These are phyloP conservation scores for Pristionchus exspectatus DNA, from an alignment of 2,888 invertebrate species.

Conservation along the genomic window DNA sequence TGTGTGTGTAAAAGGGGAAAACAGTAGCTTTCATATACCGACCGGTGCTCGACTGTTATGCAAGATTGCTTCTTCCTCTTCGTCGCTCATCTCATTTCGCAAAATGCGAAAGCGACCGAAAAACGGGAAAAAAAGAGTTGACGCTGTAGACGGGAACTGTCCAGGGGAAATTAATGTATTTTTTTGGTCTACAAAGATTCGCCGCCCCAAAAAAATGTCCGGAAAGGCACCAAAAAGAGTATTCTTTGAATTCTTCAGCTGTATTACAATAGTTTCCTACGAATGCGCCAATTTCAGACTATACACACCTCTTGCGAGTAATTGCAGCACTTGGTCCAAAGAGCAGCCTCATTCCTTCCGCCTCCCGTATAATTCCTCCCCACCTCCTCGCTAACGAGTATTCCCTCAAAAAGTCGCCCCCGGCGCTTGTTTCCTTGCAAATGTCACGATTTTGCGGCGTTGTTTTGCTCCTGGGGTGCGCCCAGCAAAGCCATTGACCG, in stretches of 20 bases:
- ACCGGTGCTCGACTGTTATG: background rate
- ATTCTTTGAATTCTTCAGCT: background rate
- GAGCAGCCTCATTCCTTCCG: background rate
- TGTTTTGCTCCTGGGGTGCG: background rate
- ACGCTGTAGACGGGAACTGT: too few relatives aligned
- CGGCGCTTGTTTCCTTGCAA: background rate
- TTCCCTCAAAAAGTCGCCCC: background rate
- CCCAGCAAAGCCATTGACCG: background rate
- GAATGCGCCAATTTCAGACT: background rate
- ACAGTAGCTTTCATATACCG: constrained; percentile 1
- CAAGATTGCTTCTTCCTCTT: background rate
- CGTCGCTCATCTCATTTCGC: background rate
- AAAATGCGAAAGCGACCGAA: background rate
- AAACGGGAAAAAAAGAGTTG: background rate
- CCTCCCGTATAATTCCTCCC: background rate
- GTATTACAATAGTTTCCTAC: background rate
- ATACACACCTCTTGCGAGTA: background rate
- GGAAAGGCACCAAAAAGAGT: too few relatives aligned
- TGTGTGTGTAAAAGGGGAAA: background rate
- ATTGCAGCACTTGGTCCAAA: background rate
- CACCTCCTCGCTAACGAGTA: background rate
- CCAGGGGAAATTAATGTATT: too few relatives aligned
- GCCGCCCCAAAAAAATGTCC: too few relatives aligned
- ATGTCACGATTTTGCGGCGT: background rate
- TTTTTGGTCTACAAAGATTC: too few relatives aligned